Base-by-base conservation (phyloP, 2,888 invertebrate species). In the Athrips mouffetella region DNA sequence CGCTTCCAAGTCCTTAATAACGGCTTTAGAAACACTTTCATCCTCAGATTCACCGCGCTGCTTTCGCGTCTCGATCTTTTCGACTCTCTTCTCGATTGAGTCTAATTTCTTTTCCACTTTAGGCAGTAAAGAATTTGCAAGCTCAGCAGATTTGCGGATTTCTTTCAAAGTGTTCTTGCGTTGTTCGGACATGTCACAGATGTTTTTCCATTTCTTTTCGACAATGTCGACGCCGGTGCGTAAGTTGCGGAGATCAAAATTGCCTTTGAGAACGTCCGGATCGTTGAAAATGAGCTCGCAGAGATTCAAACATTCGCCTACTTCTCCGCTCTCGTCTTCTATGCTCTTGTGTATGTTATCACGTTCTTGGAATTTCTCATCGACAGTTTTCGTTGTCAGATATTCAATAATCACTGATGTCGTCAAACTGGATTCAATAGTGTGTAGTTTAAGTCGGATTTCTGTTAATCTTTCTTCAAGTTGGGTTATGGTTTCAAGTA, bases 261-360 rank as follows among this genome's bases (percentile, higher is more conserved):
- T 92, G 0, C 91, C 91, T 63, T 92, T 93, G 76, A 92, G 91
- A 0, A 92, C 89, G 58, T 94, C 94, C 1, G 92, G 91, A 62
- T 96, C 95, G 62, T 90, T 93, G 39, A 95, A 80, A 1, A 96
- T 80, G 39, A 94, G 89, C 63, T 96, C 94, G 63, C 95, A 94
- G 11, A 94, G 89, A 67, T 94, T 95, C 1, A 96, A 77, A 0
- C 95, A 91, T 67, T 95, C 94, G 1, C 93, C 93, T 3, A 96
- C 91, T 61, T 94, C 93, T 41, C 91, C 91, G 67, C 94, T 94
- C 65, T 95, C 93, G 13, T 91, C 89, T 71, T 95, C 94, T 33
- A 96, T 93, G 4, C 90, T 91, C 51, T 92, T 92, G 65, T 94
- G 94, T 21, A 96, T 89, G 47, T 90, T 90, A 31, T 95, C 94